phyloP scores from a whole-genome alignment of 2,888 invertebrate species.

The Phlogophora meticulosa region DNA sequence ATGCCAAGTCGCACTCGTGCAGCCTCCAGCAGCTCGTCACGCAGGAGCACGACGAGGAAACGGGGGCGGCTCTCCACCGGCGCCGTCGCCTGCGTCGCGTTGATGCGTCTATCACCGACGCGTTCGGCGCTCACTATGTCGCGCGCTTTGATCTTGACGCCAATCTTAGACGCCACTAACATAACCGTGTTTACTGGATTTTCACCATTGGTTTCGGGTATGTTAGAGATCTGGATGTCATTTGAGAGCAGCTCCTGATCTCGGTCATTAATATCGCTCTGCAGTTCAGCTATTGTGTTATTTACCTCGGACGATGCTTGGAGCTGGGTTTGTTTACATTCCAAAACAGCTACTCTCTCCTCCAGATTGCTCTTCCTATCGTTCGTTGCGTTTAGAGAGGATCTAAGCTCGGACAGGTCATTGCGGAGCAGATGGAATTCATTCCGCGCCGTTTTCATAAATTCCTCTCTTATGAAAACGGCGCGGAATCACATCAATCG shows the following conservation, averaged over 20 bases:
- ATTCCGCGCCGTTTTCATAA: neutral
- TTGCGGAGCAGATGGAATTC: neutral
- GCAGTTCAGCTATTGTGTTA: no score
- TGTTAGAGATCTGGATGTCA: no score
- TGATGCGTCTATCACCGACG: neutral
- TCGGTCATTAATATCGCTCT: no score
- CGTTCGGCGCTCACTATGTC: neutral
- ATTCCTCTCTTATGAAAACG: neutral
- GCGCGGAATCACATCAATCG: no score
- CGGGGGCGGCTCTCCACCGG: neutral
- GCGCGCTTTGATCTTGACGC: neutral
- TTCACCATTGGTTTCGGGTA: no score
- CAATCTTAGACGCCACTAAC: neutral
- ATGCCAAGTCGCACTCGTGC: no score
- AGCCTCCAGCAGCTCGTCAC: no score
- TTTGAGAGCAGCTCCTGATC: no score
- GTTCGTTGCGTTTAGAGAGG: neutral
- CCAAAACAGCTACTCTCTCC: neutral
- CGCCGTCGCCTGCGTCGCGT: slow-evolving; percentile 1
- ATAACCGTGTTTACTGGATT: no score
- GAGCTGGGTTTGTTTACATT: no score
- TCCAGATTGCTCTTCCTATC: slow-evolving; percentile 4
- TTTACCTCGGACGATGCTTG: no score
- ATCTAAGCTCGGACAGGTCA: slow-evolving; percentile 1
- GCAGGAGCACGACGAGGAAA: neutral